These are phyloP conservation scores for Macropis europaea DNA, from an alignment of 2,888 invertebrate genomes.

Conservation along the genomic window DNA sequence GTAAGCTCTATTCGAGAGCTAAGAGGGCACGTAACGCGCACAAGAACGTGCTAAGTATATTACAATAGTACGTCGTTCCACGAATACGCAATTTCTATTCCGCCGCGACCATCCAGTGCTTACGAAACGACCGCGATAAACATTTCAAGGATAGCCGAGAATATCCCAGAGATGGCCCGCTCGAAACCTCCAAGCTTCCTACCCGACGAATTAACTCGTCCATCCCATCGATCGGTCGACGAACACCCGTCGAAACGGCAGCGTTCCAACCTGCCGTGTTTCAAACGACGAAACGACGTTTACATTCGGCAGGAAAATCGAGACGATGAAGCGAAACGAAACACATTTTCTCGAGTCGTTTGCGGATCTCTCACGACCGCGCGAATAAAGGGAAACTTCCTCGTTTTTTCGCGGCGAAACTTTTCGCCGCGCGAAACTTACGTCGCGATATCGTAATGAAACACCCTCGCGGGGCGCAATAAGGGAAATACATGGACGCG, in stretches of 20 bases:
- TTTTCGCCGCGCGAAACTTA: background rate
- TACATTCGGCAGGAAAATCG: conserved; percentile 31
- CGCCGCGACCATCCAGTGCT: conserved; percentile 6
- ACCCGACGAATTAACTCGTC: conserved; percentile 27
- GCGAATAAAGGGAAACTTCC: conserved; percentile 2
- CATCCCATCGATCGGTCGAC: conserved; percentile 16
- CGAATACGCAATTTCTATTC: conserved; percentile 39
- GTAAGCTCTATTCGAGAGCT: conserved; percentile 21
- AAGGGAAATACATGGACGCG: conserved; percentile 8
- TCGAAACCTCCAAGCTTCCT: background rate
- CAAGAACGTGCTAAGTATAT: conserved; percentile 45
- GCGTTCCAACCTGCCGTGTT: conserved; percentile 16
- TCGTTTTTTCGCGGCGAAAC: background rate
- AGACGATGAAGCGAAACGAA: conserved; percentile 27
- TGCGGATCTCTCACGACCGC: conserved; percentile 24
- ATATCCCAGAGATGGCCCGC: background rate
- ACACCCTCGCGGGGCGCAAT: conserved; percentile 4
- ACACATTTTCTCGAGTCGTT: conserved; percentile 11
- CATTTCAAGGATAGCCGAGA: conserved; percentile 10
- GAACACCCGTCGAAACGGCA: no score
- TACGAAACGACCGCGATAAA: conserved; percentile 23
- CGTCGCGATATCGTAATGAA: conserved; percentile 20
- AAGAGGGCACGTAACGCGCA: conserved; percentile 22
- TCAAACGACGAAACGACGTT: conserved; percentile 57
- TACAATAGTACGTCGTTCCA: conserved; percentile 26